phyloP scores from a whole-genome alignment of 2,797 vertebrate species.

The Nasua narica region DNA sequence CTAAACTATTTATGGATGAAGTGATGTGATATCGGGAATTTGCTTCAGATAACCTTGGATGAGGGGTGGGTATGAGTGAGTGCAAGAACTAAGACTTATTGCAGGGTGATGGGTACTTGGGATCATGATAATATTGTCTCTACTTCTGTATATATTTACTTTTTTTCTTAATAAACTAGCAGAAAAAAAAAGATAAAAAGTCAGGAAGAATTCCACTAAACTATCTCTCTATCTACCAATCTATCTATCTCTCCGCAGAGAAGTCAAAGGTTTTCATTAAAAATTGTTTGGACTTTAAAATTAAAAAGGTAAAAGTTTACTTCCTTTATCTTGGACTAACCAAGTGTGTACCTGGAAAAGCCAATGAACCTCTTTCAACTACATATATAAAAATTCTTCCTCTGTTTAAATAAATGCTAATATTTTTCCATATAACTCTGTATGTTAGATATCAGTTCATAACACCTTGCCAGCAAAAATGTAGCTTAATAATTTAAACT shows the following conservation, averaged over 20 bases:
- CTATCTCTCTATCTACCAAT: not conserved
- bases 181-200: not conserved
- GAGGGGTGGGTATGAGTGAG: not conserved
- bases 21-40: not conserved
- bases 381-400: not conserved
- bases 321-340: not conserved
- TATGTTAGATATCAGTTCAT: not conserved
- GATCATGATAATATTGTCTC: not conserved
- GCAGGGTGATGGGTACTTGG: not conserved
- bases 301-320: not conserved
- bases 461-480: not conserved
- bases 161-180: not conserved
- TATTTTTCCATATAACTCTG: not conserved
- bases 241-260: not conserved
- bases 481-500: slow-evolving; percentile 35
- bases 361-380: not conserved
- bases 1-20: not conserved
- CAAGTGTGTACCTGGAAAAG: not conserved
- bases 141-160: not conserved
- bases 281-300: slow-evolving; percentile 40
- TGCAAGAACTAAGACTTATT: not conserved
- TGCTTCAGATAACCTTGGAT: not conserved
- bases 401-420: not conserved
- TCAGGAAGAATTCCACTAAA: not conserved
- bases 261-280: not conserved